These are phyloP conservation scores for Lepisosteus osseus DNA, from an alignment of 2,113 vertebrate genomes.

Conservation along the genomic window DNA sequence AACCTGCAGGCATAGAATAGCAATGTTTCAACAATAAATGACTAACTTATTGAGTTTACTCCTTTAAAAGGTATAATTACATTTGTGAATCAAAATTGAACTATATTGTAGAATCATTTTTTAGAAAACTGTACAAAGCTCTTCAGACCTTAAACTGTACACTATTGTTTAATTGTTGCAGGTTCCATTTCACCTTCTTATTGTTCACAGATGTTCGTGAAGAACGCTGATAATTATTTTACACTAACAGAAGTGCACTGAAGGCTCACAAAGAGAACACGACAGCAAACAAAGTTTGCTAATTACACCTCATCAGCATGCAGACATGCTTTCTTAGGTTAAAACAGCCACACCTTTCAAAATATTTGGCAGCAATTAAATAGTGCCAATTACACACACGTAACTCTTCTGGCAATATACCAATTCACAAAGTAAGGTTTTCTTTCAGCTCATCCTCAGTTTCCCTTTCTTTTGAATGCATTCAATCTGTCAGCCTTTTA, in stretches of 20 bases:
- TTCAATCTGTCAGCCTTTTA: conserved; percentile 11
- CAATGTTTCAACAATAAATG: not conserved
- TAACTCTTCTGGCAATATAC: not conserved
- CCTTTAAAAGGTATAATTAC: not conserved
- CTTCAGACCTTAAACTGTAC: not conserved
- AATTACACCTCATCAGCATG: conserved; percentile 14
- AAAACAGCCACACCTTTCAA: conserved; percentile 16
- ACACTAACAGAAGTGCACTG: no score
- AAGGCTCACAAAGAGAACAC: not conserved
- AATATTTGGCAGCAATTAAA: conserved; percentile 24
- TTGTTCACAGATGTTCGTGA: conserved; percentile 7
- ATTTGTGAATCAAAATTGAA: not conserved
- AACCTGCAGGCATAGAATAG: not conserved
- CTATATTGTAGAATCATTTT: not conserved
- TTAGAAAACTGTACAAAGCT: not conserved
- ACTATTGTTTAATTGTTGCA: not conserved
- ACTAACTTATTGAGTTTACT: not conserved
- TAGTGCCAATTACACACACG: conserved; percentile 13
- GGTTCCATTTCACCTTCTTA: not conserved
- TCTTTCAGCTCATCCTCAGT: not conserved
- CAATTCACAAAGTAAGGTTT: not conserved
- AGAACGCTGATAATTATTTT: not conserved
- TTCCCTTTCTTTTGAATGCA: not conserved
- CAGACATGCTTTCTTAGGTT: conserved; percentile 1
- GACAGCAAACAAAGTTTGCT: not conserved